These are phyloP conservation scores for Pseudococcus viburni DNA, from an alignment of 2,888 invertebrate genomes.

Conservation along the genomic window DNA sequence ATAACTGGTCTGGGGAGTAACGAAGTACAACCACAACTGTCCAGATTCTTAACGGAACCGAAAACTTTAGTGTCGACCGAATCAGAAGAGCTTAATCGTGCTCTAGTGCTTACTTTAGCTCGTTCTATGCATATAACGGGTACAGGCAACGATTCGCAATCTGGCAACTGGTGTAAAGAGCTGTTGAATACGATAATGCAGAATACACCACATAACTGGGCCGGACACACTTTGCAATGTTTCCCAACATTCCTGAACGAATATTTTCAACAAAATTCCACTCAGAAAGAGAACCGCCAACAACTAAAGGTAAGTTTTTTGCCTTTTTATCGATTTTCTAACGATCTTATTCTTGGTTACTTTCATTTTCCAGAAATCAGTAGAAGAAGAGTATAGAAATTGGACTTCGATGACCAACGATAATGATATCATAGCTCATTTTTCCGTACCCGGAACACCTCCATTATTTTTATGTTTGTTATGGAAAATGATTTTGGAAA, in stretches of 20 bases:
- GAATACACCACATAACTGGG: constrained; percentile 96
- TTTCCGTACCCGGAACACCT: constrained; percentile 93
- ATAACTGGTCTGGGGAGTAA: constrained; percentile 93
- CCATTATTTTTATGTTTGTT: constrained; percentile 91
- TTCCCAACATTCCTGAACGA: constrained; percentile 92
- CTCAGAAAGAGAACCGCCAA: constrained; percentile 90
- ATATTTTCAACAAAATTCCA: constrained; percentile 88
- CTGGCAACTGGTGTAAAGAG: constrained; percentile 91
- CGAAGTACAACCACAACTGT: constrained; percentile 94
- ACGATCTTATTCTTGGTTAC: background rate
- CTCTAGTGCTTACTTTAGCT: constrained; percentile 92
- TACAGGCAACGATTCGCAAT: constrained; percentile 74
- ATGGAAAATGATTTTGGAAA: constrained; percentile 96
- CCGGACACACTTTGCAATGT: constrained; percentile 90
- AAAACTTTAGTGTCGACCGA: constrained; percentile 93
- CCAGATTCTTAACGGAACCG: constrained; percentile 90
- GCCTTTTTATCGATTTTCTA: no score
- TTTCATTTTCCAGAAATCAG: constrained; percentile 77
- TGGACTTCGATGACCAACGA: constrained; percentile 98
- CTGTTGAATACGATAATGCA: constrained; percentile 90
- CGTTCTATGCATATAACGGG: constrained; percentile 90
- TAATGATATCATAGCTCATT: constrained; percentile 95
- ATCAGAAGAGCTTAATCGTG: constrained; percentile 94
- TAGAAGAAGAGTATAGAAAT: constrained; percentile 95
- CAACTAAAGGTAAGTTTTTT: constrained; percentile 77